Conservation (phyloP, 2,888 invertebrate species). For the Vanessa cardui region DNA sequence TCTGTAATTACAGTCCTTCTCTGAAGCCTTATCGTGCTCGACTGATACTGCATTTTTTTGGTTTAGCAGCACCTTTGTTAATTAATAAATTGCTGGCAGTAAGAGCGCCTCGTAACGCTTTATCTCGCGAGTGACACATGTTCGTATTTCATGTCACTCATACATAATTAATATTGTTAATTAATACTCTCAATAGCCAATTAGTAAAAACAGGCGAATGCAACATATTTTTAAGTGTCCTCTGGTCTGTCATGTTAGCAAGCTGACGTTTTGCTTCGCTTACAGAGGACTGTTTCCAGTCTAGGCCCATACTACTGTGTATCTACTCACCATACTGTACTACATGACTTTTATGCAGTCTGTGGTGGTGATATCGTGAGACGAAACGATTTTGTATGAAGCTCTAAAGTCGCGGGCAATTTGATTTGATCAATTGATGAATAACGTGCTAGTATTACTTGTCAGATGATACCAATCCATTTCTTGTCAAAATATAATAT, state of each 20-base stretch:
- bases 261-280: slow-evolving; percentile 9
- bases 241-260: slow-evolving; percentile 8
- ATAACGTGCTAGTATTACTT: too few species aligned
- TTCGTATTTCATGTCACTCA: slow-evolving; percentile 1
- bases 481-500: too few species aligned
- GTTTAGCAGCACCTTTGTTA: neutral
- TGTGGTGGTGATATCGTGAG: too few species aligned
- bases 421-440: too few species aligned
- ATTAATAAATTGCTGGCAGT: slow-evolving; percentile 4
- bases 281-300: neutral
- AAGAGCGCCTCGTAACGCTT: neutral
- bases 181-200: slow-evolving; percentile 15
- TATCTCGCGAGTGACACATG: neutral
- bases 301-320: neutral
- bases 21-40: neutral
- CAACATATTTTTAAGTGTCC: slow-evolving; percentile 14
- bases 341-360: neutral
- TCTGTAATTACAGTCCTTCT: neutral
- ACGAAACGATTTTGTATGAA: too few species aligned
- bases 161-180: slow-evolving; percentile 9
- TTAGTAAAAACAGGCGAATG: slow-evolving; percentile 12
- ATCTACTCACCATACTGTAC: neutral
- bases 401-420: too few species aligned
- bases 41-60: neutral
- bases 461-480: too few species aligned